phyloP scores from a whole-genome alignment of 92 coral and sea anemone species.

The Palythoa grandis region DNA sequence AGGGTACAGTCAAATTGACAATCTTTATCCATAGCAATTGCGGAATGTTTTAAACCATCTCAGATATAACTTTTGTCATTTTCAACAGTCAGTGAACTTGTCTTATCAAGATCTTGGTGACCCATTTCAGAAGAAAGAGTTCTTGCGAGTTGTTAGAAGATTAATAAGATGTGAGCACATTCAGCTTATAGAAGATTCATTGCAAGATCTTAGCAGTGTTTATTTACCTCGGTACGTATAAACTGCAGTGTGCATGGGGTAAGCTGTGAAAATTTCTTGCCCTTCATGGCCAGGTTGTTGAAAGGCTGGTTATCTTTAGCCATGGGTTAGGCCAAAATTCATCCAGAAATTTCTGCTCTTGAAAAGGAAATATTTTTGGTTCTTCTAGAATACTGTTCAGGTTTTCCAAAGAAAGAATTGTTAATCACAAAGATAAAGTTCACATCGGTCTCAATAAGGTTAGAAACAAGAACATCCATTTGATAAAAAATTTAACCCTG shows the following conservation, averaged over 20 bases:
- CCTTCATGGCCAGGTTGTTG: no score
- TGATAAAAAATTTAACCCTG: no score
- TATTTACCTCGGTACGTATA: constrained; percentile 80
- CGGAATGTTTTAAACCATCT: background rate
- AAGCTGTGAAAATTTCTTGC: background rate
- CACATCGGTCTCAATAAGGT: no score
- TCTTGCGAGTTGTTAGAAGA: constrained; percentile 81
- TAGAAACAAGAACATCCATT: no score
- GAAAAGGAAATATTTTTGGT: no score
- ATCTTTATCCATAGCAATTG: background rate
- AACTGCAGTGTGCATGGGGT: background rate
- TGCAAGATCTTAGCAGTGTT: constrained; percentile 84
- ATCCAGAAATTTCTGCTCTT: no score
- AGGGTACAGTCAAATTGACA: no score
- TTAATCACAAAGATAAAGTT: no score
- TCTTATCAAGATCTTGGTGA: constrained; percentile 96
- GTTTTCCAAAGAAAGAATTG: no score
- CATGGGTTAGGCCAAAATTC: no score
- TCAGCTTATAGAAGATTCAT: constrained; percentile 89
- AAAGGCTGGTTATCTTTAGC: no score
- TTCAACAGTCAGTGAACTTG: constrained; percentile 84
- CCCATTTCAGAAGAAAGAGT: constrained; percentile 90
- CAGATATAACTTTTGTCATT: background rate
- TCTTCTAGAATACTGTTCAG: no score
- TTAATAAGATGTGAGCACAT: constrained; percentile 92